Conservation (phyloP, 2,888 invertebrate genomes). For the Xanthorhoe spadicearia region DNA sequence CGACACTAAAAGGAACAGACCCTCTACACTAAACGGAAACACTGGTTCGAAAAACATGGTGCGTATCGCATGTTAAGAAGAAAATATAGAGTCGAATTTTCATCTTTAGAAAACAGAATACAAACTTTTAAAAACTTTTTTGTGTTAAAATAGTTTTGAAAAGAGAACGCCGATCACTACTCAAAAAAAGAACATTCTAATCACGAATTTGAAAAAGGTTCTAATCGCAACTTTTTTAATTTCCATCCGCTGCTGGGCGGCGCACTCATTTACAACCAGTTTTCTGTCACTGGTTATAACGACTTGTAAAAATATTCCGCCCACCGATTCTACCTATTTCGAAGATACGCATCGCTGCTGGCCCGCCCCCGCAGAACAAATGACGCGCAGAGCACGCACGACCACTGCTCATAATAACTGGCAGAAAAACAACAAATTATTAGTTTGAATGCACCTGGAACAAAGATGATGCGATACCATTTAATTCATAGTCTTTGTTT, state of each 20-base stretch:
- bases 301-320: constrained; percentile 80
- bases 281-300: constrained; percentile 72
- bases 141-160: too few species aligned
- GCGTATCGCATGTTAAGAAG: neutral
- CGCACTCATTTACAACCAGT: constrained; percentile 59
- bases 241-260: constrained; percentile 63
- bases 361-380: constrained; percentile 72
- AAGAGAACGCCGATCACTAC: too few species aligned
- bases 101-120: too few species aligned
- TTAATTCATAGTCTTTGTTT: neutral
- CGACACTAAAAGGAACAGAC: too few species aligned
- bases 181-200: neutral
- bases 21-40: too few species aligned
- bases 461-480: neutral
- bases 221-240: constrained; percentile 47
- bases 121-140: too few species aligned
- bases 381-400: constrained; percentile 53
- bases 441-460: constrained; percentile 10
- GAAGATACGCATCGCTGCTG: constrained; percentile 80
- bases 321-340: constrained; percentile 78
- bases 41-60: neutral
- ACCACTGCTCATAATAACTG: constrained; percentile 41
- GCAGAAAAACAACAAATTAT: constrained; percentile 27
- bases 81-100: too few species aligned
- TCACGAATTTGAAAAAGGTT: constrained; percentile 36